Evolutionary conservation across 1,140 invertebrate species (phyloP), one percentile per base, ranked within the genome.

Genomic region (Drosophila sp.): DNA sequence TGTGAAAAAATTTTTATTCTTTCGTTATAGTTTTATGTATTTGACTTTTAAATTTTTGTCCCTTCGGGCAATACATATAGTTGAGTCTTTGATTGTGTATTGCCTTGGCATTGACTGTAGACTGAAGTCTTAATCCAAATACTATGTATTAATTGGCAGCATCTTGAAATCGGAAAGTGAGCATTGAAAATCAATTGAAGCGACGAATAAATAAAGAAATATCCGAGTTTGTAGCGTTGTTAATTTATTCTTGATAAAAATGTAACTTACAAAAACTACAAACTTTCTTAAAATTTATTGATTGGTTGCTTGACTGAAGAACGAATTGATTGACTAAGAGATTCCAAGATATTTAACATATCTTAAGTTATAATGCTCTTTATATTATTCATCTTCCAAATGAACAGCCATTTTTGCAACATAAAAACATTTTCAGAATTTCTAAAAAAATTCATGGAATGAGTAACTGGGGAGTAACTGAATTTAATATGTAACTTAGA

Each of bases 1-100:
- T 76, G 73, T 72, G 73, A 76, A 76, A 75, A 76, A 64, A 61
- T 76, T 54, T 76, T 65, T 48, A 66, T 76, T 66, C 62, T 65
- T 56, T 61, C 67, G 61, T 72, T 71, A 72, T 72, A 65, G 41
- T 64, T 75, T 75, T 75, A 76, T 72, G 66, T 29, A 41, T 66
- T 72, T 46, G 58, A 74, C 72, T 70, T 64, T 70, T 63, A 70
- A 34, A 69, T 70, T 70, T 56, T 56, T 57, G 34, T 29, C 50
- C 36, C n/a, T 50, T 16, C 4, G 21, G 21, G 1, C 21, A 21
- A 4, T 4, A 21, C 13, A 56, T 29, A 70, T 56, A 69, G 58
- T 71, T 71, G 72, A 57, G 66, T 70, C 50, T 74, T 73, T 21
- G 21, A 21, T 21, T 21, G 21, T 21, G 21, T 21, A 4, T 21